Evolutionary conservation across 2,797 vertebrate genomes (phyloP).

Genomic region (Sternotherus odoratus): DNA sequence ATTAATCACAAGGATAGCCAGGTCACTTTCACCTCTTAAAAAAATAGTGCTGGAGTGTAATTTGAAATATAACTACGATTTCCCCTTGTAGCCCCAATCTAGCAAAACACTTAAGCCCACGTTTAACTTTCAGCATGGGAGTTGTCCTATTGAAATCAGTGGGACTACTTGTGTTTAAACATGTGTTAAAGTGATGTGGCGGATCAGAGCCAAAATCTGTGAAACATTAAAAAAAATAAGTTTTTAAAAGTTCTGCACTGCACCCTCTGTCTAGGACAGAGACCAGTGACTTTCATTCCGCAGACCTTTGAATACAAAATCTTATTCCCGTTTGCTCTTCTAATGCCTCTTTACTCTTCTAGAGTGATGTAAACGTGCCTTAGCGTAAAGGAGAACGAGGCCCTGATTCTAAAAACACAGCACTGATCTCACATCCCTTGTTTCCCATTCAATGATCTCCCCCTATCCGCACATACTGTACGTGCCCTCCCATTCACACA

Average conservation of each 20-base stretch:
- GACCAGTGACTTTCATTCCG: neutral
- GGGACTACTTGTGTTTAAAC: neutral
- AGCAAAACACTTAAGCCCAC: neutral
- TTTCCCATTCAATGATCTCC: neutral
- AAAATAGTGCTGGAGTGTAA: neutral
- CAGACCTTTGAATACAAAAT: neutral
- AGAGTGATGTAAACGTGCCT: neutral
- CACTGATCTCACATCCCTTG: neutral
- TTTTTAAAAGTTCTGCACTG: neutral
- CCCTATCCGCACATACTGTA: neutral
- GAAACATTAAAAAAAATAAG: neutral
- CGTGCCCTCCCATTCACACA: neutral
- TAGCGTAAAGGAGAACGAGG: neutral
- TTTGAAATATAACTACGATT: neutral
- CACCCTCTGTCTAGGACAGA: neutral
- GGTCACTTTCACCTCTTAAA: neutral
- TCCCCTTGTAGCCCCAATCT: neutral
- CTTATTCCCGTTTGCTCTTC: neutral
- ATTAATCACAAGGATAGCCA: neutral
- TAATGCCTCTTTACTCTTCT: neutral
- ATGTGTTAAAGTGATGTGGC: neutral
- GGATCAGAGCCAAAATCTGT: neutral
- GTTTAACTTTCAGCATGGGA: neutral
- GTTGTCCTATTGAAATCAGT: neutral
- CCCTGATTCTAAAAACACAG: neutral